phyloP scores from a whole-genome alignment of 2,113 vertebrate species.

The Zonotrichia leucophrys region DNA sequence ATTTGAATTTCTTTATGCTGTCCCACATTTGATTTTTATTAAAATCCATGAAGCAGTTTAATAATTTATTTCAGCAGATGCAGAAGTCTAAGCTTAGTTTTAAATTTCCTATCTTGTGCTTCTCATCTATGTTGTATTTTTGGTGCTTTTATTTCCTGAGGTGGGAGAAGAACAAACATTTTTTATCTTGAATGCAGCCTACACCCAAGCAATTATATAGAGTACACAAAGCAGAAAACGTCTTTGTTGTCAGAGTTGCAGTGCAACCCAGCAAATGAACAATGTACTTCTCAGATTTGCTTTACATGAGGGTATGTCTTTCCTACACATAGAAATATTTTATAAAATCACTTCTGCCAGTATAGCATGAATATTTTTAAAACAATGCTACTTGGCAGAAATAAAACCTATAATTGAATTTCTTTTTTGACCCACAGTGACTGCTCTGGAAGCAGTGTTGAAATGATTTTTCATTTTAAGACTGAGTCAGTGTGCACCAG shows the following conservation, averaged over 20 bases:
- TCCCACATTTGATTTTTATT: neutral
- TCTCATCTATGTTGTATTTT: neutral
- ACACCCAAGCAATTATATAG: conserved; percentile 45
- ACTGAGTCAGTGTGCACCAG: neutral
- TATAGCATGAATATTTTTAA: neutral
- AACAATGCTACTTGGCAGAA: neutral
- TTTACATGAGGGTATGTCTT: neutral
- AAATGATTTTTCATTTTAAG: neutral
- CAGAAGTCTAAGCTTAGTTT: neutral
- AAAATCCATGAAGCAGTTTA: neutral
- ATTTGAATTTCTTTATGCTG: neutral
- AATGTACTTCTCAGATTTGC: neutral
- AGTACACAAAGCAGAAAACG: conserved; percentile 48
- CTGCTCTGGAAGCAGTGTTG: neutral
- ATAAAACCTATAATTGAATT: neutral
- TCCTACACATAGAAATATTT: neutral
- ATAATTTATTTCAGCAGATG: neutral
- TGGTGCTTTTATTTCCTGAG: neutral
- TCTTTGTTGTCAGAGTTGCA: conserved; percentile 8
- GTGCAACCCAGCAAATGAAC: neutral
- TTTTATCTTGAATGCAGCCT: conserved; percentile 29
- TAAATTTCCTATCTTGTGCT: neutral
- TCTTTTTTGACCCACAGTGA: neutral
- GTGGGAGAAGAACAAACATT: conserved; percentile 35
- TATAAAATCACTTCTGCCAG: neutral